Evolutionary conservation across 2,888 invertebrate species (phyloP).

Genomic region (Apamea sordens): DNA sequence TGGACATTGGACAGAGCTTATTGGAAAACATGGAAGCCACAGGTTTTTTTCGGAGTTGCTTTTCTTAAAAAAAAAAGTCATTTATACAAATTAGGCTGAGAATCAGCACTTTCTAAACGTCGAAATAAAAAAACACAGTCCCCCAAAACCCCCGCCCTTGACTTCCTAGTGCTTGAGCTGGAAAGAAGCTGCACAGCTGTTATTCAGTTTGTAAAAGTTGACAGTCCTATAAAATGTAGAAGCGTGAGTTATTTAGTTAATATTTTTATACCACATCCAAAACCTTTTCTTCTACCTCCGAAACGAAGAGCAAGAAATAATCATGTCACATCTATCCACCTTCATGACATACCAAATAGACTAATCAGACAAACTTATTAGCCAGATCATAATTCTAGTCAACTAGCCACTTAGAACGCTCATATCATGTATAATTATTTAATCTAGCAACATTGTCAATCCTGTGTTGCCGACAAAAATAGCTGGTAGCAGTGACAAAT

Average conservation of each 20-base stretch:
- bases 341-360: slow-evolving; percentile 49
- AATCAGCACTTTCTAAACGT: too few relatives aligned
- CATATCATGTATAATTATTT: slow-evolving; percentile 60
- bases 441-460: slow-evolving; percentile 66
- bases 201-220: too few relatives aligned
- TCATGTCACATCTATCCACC: slow-evolving; percentile 43
- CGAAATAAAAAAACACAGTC: too few relatives aligned
- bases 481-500: slow-evolving; percentile 61
- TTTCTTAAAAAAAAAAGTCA: not conserved
- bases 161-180: too few relatives aligned
- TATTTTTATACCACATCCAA: slow-evolving; percentile 22
- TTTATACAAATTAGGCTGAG: too few relatives aligned
- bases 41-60: not conserved
- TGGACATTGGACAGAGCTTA: not conserved
- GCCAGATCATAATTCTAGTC: slow-evolving; percentile 62
- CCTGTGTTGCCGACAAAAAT: slow-evolving; percentile 51
- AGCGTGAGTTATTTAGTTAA: not conserved
- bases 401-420: slow-evolving; percentile 56
- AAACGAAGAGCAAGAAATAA: slow-evolving; percentile 33
- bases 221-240: not conserved
- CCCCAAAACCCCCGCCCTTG: too few relatives aligned
- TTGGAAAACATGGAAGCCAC: not conserved
- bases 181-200: too few relatives aligned
- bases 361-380: slow-evolving; percentile 50
- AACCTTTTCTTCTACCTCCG: not conserved